A percentile compares a stretch with the other conserved stretches of the same genome.
Evolutionary conservation across 2,888 invertebrate species (phyloP).

Genomic region (Dryobota labecula): DNA sequence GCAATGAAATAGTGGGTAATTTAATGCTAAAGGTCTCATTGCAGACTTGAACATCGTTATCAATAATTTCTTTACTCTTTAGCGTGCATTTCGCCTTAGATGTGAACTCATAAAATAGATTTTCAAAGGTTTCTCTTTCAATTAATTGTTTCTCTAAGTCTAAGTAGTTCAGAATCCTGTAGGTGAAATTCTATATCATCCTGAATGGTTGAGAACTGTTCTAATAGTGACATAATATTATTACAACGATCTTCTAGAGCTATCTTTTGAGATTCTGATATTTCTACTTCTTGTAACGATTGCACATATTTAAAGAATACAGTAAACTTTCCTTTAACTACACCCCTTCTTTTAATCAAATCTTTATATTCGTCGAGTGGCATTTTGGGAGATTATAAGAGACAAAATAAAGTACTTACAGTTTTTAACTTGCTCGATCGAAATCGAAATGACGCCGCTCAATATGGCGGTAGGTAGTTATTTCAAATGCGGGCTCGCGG

Average conservation of each 20-base stretch:
- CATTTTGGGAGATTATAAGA: constrained; percentile 6
- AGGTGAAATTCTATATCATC: constrained; percentile 15
- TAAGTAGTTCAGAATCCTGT: constrained; percentile 10
- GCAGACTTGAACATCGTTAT: background rate
- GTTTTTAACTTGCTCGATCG: constrained; percentile 4
- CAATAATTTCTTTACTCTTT: too few species aligned
- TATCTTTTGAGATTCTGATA: constrained; percentile 19
- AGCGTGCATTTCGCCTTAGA: too few species aligned
- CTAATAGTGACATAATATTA: constrained; percentile 9
- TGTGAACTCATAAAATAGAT: too few species aligned
- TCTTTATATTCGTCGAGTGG: constrained; percentile 7
- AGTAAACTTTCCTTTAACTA: constrained; percentile 13
- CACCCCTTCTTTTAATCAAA: constrained; percentile 6
- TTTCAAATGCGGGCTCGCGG: too few species aligned
- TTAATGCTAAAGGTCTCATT: constrained; percentile 1
- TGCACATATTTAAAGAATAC: constrained; percentile 12
- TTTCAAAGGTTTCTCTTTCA: constrained; percentile 22
- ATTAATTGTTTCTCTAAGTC: too few species aligned
- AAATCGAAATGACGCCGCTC: background rate
- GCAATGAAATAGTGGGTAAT: constrained; percentile 18
- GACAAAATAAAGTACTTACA: constrained; percentile 22
- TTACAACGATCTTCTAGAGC: constrained; percentile 20
- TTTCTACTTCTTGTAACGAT: constrained; percentile 14
- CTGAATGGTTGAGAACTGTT: constrained; percentile 19
- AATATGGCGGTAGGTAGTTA: too few species aligned